These are phyloP conservation scores for Nephrotoma appendiculata DNA, from an alignment of 2,888 invertebrate species.

Conservation along the genomic window DNA sequence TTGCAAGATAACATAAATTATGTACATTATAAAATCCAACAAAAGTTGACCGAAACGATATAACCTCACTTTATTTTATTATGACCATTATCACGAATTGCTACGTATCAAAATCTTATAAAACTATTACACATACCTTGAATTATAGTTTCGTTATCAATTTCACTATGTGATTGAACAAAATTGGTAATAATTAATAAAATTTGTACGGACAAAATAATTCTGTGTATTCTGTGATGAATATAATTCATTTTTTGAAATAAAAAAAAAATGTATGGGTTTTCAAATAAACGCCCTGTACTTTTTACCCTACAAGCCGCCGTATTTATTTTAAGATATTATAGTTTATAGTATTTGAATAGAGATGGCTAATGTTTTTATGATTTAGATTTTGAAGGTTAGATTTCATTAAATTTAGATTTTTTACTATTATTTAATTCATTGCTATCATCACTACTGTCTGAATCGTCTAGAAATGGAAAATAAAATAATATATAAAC, in stretches of 20 bases:
- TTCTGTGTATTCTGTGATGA: neutral
- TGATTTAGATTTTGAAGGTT: neutral
- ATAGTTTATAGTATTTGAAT: neutral
- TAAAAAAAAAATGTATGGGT: neutral
- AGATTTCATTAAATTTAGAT: neutral
- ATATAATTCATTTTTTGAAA: slow-evolving; percentile 1
- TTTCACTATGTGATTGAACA: neutral
- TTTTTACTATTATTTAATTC: neutral
- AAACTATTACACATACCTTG: neutral
- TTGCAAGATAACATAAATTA: neutral
- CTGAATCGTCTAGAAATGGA: neutral
- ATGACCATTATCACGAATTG: neutral
- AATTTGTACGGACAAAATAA: neutral
- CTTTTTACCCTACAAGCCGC: neutral
- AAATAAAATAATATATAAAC: neutral
- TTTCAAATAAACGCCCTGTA: neutral
- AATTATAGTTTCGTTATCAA: neutral
- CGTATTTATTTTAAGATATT: neutral
- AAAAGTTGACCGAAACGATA: neutral
- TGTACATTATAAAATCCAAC: neutral
- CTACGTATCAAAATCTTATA: neutral
- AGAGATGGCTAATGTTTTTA: neutral
- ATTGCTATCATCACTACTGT: neutral
- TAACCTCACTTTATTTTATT: neutral
- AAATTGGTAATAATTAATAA: neutral